A percentile compares a stretch with the other conserved stretches of the same genome.
Evolutionary conservation across 2,797 vertebrate species (phyloP).

Genomic region (Parauchenoglanis punctatus): DNA sequence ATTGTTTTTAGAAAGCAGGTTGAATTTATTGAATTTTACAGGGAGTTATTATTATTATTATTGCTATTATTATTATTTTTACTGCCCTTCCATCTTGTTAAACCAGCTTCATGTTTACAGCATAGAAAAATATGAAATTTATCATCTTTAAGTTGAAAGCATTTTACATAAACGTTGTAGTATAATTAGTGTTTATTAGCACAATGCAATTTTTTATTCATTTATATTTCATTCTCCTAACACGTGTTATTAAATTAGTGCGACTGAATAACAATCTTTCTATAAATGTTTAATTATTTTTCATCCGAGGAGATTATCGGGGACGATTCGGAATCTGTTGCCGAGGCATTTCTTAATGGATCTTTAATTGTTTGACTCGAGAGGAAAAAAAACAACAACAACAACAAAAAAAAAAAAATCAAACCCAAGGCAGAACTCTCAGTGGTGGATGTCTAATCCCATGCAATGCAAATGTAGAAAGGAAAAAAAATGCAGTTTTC

Average conservation of each 20-base stretch:
- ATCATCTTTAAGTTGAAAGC: background rate
- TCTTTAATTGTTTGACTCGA: constrained; percentile 5
- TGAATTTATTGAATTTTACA: background rate
- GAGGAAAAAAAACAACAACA: background rate
- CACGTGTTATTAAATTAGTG: background rate
- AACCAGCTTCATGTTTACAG: background rate
- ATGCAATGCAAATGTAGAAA: background rate
- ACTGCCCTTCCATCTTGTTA: background rate
- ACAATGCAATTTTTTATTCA: background rate
- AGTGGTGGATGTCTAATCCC: background rate
- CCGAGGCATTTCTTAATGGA: background rate
- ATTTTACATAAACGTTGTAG: background rate
- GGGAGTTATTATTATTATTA: background rate
- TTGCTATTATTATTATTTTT: background rate
- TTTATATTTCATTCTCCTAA: background rate
- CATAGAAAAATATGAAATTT: background rate
- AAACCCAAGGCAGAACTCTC: background rate
- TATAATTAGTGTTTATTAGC: background rate
- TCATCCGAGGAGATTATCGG: too few relatives aligned
- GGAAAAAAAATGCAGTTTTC: background rate
- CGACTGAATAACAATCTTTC: background rate
- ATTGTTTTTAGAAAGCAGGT: background rate
- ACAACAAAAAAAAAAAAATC: background rate
- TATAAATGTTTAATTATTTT: constrained; percentile 2
- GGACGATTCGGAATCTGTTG: background rate